These are phyloP conservation scores for Melieria picta DNA, from an alignment of 2,888 invertebrate species.

Conservation along the genomic window DNA sequence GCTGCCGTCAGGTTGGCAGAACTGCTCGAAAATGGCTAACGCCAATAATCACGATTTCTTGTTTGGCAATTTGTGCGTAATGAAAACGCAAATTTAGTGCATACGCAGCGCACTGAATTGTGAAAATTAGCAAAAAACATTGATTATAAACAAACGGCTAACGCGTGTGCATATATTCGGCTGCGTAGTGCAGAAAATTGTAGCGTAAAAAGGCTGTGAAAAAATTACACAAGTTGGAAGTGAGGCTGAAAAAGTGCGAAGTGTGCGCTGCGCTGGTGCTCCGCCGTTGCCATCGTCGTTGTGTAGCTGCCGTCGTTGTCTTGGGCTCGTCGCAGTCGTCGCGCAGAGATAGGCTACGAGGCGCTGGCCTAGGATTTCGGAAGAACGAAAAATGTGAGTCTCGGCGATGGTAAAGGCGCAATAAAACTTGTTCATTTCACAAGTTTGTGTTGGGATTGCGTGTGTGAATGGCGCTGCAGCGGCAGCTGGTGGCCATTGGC, in stretches of 20 bases:
- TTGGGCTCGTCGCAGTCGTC: constrained; percentile 40
- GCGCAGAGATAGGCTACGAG: constrained; percentile 41
- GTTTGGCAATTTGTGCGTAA: constrained; percentile 47
- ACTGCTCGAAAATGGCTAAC: constrained; percentile 55
- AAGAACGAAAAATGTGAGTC: too few species aligned
- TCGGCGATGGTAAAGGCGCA: too few species aligned
- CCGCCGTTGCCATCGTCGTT: constrained; percentile 21
- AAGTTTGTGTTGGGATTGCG: too few species aligned
- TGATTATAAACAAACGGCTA: constrained; percentile 25
- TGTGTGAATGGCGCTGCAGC: too few species aligned
- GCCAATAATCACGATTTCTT: constrained; percentile 53
- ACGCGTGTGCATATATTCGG: constrained; percentile 19
- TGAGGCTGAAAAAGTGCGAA: not conserved
- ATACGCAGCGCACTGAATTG: constrained; percentile 20
- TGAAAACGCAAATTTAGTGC: constrained; percentile 43
- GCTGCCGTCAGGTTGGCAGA: constrained; percentile 44
- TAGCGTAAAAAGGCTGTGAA: too few species aligned
- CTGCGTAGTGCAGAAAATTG: not conserved
- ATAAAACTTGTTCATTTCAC: too few species aligned
- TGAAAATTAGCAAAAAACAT: constrained; percentile 32
- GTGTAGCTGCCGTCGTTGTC: constrained; percentile 24
- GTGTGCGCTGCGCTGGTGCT: not conserved
- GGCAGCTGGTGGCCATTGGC: too few species aligned
- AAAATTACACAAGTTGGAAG: too few species aligned
- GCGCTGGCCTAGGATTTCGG: constrained; percentile 35